Evolutionary conservation across 2,113 vertebrate species (phyloP).

Genomic region (Circaetus gallicus): DNA sequence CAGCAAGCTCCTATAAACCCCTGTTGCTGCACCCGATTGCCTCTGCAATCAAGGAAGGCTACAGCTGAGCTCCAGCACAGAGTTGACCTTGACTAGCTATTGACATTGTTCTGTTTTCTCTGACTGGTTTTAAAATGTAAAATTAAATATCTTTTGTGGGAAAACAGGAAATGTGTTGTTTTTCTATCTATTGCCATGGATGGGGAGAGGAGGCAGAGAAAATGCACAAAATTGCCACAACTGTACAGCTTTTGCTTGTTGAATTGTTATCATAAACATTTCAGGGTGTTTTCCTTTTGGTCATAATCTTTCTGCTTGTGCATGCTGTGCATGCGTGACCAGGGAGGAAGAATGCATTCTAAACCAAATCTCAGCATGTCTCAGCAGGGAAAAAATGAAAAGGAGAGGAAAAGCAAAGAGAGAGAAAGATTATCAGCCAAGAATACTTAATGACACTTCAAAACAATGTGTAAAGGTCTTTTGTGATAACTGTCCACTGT

Average conservation of each 20-base stretch:
- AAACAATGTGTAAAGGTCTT: not conserved
- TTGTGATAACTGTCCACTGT: not conserved
- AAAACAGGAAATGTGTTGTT: not conserved
- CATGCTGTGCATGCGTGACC: not conserved
- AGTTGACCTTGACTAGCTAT: not conserved
- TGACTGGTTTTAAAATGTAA: not conserved
- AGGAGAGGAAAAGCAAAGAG: not conserved
- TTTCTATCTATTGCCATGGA: not conserved
- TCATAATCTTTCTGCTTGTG: not conserved
- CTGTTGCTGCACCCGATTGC: not conserved
- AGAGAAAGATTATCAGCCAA: not conserved
- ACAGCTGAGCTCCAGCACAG: not conserved
- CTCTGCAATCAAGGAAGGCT: not conserved
- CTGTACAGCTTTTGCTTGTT: not conserved
- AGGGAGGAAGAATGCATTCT: not conserved
- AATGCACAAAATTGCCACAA: not conserved
- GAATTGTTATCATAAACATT: not conserved
- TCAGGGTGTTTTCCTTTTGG: not conserved
- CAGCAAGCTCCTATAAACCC: not conserved
- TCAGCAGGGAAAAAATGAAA: not conserved
- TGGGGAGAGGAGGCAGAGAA: not conserved
- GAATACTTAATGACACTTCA: not conserved
- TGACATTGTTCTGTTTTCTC: not conserved
- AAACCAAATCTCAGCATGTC: not conserved
- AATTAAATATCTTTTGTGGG: not conserved